Percentiles rank a stretch among this genome's conserved stretches.
These are phyloP conservation scores for Cyprinella venusta DNA, from an alignment of 2,797 vertebrate species.

Conservation along the genomic window DNA sequence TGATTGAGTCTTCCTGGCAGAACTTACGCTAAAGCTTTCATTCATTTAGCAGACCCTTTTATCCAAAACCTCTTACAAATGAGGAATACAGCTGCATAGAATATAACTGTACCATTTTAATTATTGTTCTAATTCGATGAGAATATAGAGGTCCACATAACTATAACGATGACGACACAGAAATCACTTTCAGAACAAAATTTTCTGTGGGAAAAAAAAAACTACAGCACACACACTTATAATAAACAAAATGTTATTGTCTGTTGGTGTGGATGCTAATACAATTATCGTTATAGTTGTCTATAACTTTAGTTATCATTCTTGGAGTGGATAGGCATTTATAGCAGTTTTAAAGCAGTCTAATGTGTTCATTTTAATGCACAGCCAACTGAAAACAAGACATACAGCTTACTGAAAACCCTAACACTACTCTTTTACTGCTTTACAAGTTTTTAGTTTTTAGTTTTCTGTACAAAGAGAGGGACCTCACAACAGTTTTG, in stretches of 20 bases:
- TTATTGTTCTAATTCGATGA: neutral
- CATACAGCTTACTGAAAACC: neutral
- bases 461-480: constrained; percentile 14
- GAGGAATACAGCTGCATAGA: no score
- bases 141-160: neutral
- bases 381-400: neutral
- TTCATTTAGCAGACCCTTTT: no score
- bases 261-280: neutral
- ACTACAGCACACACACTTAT: neutral
- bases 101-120: neutral
- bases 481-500: constrained; percentile 26
- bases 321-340: neutral
- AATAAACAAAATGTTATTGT: neutral
- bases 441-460: constrained; percentile 8
- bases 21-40: no score
- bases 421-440: neutral
- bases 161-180: neutral
- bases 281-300: neutral
- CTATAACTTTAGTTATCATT: neutral
- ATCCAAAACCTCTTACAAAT: no score
- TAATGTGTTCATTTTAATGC: neutral
- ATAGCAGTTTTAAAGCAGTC: neutral
- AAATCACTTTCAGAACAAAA: neutral
- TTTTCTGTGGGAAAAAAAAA: neutral
- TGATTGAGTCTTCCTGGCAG: no score